Evolutionary conservation across 2,797 vertebrate genomes (phyloP), one percentile per base, ranked within the genome.

Genomic region (Etheostoma perlongum): DNA sequence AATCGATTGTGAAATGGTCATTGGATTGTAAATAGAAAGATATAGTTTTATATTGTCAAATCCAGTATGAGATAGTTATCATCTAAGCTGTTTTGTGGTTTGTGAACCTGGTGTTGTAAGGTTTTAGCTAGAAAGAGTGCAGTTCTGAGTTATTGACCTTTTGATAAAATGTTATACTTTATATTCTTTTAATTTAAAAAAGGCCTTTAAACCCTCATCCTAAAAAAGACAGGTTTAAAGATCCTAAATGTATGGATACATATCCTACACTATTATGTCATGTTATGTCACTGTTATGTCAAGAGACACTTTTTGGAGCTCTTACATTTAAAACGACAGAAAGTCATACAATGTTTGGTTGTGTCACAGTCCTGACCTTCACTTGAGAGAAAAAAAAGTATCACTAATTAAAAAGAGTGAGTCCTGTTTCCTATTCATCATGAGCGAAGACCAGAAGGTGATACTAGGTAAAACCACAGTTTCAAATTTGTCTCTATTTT

Each of bases 1-100:
- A 80, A 52, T 71, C 78, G 44, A 88, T 60, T 0, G 0, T 55
- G 8, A 52, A 14, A 48, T 40, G 2, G 27, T 78, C 15, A 40
- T 27, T 27, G 19, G 21, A 62, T 54, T 53, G 18, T 53, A 23
- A 60, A 12, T 0, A 52, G 4, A 27, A 53, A 5, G n/a, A n/a
- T 21, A 64, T 75, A 18, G 46, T 58, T 53, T 68, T 4, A 25
- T 46, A 12, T 19, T 42, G 33, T 51, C 14, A 58, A 40, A 75
- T 54, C 15, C 8, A 71, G 18, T 5, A 40, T 13, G 2, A 62
- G 64, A 69, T 15, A 54, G 1, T 55, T n/a, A 49, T 18, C 1
- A 57, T 49, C 2, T 7, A 4, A 54, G 46, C 6, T 33, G 23
- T 49, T 48, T 44, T 64, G 25, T 63, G 6, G 14, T 54, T 49